phyloP scores from a whole-genome alignment of 2,113 vertebrate species.

The Peromyscus californicus region DNA sequence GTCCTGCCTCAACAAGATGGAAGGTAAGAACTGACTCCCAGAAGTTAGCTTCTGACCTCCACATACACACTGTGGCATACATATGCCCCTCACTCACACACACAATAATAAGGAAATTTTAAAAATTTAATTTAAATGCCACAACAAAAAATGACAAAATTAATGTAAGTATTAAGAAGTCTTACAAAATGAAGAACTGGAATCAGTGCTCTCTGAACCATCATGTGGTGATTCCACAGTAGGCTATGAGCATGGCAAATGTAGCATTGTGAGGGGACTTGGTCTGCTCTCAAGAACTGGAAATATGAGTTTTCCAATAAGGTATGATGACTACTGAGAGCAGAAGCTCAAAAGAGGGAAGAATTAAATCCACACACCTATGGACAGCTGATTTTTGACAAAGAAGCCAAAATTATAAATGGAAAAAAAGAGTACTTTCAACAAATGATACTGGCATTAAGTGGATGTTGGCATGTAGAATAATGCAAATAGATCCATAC shows the following conservation, averaged over 20 bases:
- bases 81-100: background rate
- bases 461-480: too few relatives aligned
- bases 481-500: too few relatives aligned
- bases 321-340: background rate
- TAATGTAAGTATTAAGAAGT: background rate
- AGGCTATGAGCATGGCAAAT: background rate
- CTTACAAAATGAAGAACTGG: background rate
- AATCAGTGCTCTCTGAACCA: background rate
- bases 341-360: constrained; percentile 6
- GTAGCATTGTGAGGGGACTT: background rate
- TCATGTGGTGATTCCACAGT: background rate
- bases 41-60: background rate
- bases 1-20: background rate
- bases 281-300: background rate
- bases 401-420: too few relatives aligned
- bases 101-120: background rate
- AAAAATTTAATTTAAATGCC: background rate
- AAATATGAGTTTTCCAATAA: background rate
- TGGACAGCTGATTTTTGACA: too few relatives aligned
- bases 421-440: too few relatives aligned
- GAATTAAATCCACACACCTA: background rate
- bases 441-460: too few relatives aligned
- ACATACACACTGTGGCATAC: background rate
- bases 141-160: constrained; percentile 34
- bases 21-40: background rate